Base-by-base conservation (phyloP, 2,888 invertebrate genomes). In the Cyclophora albipunctata region DNA sequence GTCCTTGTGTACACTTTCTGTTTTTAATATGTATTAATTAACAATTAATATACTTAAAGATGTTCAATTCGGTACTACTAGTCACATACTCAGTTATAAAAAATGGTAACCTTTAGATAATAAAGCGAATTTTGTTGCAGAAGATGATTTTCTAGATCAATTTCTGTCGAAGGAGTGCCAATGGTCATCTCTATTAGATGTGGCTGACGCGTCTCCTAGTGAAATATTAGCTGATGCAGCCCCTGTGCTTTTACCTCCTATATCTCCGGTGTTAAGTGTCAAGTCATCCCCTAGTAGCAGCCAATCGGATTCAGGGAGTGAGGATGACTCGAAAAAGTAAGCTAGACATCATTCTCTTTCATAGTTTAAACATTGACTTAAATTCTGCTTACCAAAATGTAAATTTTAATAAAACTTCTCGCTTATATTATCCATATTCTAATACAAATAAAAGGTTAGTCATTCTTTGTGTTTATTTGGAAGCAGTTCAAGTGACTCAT, bases 191-290 rank as follows among this genome's bases (percentile, higher is more conserved):
- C 59, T 89, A 47, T 59, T 89, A 52, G 84, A 87, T 65, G 78
- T 73, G 33, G 72, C 83, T 40, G 86, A 89, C 71, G 89, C 86
- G 7, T 80, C 89, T 7, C 88, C 89, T 2, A 88, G 83, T 71
- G 84, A 89, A 66, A 89, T 89, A 47, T 64, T 89, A 60, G 89
- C 89, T 48, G 88, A 85, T 69, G 89, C 87, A 7, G 81, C 80
- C 7, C 82, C 85, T 7, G 55, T 75, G 34, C 57, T 88, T 45
- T 70, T 84, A 34, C 80, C 84, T 7, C 80, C 83, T 1, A 75
- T 83, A 66, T 86, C 88, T 45, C 86, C 87, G 7, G 66, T 72
- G 6, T 53, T 75, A 46, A 86, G 85, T 54, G 67, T 75, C 34
- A 83, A 84, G 53, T 84, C 85, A 34, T 84, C 84, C 7, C 73